Evolutionary conservation across 2,113 vertebrate species (phyloP), one percentile per base, ranked within the genome.

Genomic region (Nothobranchius kuhntae): DNA sequence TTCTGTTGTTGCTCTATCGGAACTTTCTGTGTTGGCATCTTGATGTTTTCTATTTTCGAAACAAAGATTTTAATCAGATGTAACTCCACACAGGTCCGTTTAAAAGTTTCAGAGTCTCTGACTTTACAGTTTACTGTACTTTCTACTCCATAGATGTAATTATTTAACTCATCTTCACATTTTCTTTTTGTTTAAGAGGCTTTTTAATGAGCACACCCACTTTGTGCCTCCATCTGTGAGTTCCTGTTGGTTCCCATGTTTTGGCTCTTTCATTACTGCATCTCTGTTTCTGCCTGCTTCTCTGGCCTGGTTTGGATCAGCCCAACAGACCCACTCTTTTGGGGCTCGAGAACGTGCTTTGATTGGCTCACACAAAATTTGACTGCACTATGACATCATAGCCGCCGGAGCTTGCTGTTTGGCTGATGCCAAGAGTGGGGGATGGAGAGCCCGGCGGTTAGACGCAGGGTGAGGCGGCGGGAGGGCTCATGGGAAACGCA

Each of bases 331-430:
- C 85, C 63, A 68, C 75, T 84, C 72, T 87, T 72, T 85, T 61
- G 69, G 75, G 83, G 78, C 89, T 89, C 83, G 13, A 88, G 84
- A 91, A 91, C 86, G 80, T 81, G 71, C 62, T 81, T 80, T 47
- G 83, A 92, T 93, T 92, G 91, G 90, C 89, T 92, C 71, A 44
- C 70, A 60, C 74, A 68, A 86, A 91, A 91, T 89, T 89, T 70
- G 80, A 89, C 91, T 92, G 90, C 88, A 87, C 88, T 53, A 83
- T 91, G 92, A 92, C 87, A 74, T 92, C 90, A 90, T 73, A 38
- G 71, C 65, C 58, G 46, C 69, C 71, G 46, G 66, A 64, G 80
- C 13, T 12, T 2, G 26, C 50, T 6, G 80, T 90, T 94, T 90
- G 93, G 89, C 75, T 64, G 67, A 57, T 35, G 21, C 64, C 13